Evolutionary conservation across 2,113 vertebrate genomes (phyloP), one percentile per base, ranked within the genome.

Genomic region (Hydrolagus affinis): DNA sequence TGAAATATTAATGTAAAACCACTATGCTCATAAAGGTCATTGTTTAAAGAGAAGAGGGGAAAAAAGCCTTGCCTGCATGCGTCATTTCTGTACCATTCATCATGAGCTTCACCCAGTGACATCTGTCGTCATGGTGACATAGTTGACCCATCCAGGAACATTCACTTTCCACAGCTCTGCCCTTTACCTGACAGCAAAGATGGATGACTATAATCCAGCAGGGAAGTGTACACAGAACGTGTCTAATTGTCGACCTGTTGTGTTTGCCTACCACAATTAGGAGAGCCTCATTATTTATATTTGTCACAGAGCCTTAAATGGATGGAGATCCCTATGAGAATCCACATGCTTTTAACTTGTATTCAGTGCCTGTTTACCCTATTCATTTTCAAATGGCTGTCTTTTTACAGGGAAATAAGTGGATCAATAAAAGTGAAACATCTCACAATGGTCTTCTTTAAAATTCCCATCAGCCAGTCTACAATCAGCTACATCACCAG

Each of bases 131-230:
- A 88, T 89, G 88, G 89, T 89, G 89, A 94, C 91, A 86, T 86
- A 86, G 87, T 87, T 88, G 85, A 91, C 90, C 90, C 89, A 88
- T 89, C 93, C 90, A 89, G 56, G 15, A 92, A 90, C 87, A 94
- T 94, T 93, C 91, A 92, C 91, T 90, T 93, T 89, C 90, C 91
- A 87, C 85, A 87, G 32, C 86, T 86, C 89, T 94, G 93, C 92
- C 90, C 88, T 90, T 94, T 92, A 91, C 86, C 87, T 94, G 89
- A 89, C 92, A 91, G 90, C 90, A 90, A 90, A 91, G 89, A 94
- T 91, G 91, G 94, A 94, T 91, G 87, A 90, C 89, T 90, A 21
- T 86, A 89, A 91, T 92, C 89, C 91, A 86, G 89, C 88, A 90
- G 91, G 88, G 87, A 85, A 88, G 90, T 74, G 88, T 90, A 91